Base-by-base conservation (phyloP, 2,797 vertebrate species). In the Danio albolineatus region DNA sequence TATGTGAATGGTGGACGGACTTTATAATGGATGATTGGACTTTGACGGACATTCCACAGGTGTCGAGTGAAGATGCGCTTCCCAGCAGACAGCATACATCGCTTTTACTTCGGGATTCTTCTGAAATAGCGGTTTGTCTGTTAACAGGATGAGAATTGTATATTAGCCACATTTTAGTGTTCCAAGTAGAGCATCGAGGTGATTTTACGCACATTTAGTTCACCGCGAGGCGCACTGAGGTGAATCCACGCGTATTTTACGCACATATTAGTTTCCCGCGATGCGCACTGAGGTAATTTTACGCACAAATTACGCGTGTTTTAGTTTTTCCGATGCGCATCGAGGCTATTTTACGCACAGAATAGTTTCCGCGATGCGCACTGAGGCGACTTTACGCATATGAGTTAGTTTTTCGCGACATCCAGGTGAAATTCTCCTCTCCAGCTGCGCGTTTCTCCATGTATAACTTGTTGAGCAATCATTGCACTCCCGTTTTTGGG, bases 41-140 rank as follows among this genome's bases (percentile, higher is more conserved):
- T 57, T 17, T 6, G 46, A 54, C 6, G 7, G 1, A 19, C 76
- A 71, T 70, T 73, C 83, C 64, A 85, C 83, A 85, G 83, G 83
- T 85, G 83, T 67, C 36, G n/a, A 17, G 17, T n/a, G 54, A 64
- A 71, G 69, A 57, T 0, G n/a, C 0, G 43, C 14, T 38, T 48
- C 56, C 17, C 10, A 7, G 6, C 1, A 5, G 13, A 10, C 8
- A 38, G 5, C 9, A 17, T 6, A 3, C 16, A 0, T 38, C 10
- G 49, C 2, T 10, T 36, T 28, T 6, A 2, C 12, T 13, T 8
- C 60, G 7, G 2, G 39, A 3, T 54, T n/a, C 14, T 17, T 6
- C 28, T 0, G 9, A 12, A 53, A 71, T 41, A 8, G 1, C 14
- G 19, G 41, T 0, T 2, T 12, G 19, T 73, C 13, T 59, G 19